These are phyloP conservation scores for Dryas iulia DNA, from an alignment of 1,140 invertebrate species.

Conservation along the genomic window DNA sequence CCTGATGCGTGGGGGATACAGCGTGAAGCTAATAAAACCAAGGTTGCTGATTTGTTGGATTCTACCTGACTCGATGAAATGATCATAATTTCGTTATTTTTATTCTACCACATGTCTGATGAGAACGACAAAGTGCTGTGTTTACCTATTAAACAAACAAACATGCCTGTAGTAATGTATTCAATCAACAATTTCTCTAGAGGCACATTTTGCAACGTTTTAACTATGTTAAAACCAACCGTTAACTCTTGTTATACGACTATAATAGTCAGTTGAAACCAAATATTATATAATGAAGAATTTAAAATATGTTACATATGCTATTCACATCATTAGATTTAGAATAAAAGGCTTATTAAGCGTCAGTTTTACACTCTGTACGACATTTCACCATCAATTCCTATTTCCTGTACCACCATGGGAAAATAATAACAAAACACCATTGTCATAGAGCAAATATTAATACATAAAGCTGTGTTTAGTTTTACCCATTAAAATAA, in stretches of 20 bases:
- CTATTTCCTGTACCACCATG: conserved; percentile 34
- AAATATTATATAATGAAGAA: neutral
- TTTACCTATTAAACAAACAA: too few species aligned
- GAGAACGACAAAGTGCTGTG: too few species aligned
- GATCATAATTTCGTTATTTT: too few species aligned
- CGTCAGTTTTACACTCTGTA: conserved; percentile 5
- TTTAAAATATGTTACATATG: neutral
- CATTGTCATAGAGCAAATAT: conserved; percentile 21
- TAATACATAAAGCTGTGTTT: neutral
- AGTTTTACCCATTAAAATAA: too few species aligned
- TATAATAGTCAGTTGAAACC: neutral
- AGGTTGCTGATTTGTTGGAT: too few species aligned
- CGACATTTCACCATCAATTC: conserved; percentile 28
- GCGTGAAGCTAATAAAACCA: too few species aligned
- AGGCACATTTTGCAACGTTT: too few species aligned
- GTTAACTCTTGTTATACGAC: neutral
- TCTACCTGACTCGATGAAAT: too few species aligned
- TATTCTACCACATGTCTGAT: too few species aligned
- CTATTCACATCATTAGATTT: conserved; percentile 2
- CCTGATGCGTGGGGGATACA: too few species aligned
- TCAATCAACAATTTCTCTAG: too few species aligned
- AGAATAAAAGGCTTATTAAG: conserved; percentile 12
- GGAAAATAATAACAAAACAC: conserved; percentile 34
- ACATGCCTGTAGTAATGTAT: too few species aligned
- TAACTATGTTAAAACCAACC: neutral